Percentiles rank a stretch among this genome's conserved stretches.
These are phyloP conservation scores for Hyposoter didymator DNA, from an alignment of 2,888 invertebrate genomes.

Conservation along the genomic window DNA sequence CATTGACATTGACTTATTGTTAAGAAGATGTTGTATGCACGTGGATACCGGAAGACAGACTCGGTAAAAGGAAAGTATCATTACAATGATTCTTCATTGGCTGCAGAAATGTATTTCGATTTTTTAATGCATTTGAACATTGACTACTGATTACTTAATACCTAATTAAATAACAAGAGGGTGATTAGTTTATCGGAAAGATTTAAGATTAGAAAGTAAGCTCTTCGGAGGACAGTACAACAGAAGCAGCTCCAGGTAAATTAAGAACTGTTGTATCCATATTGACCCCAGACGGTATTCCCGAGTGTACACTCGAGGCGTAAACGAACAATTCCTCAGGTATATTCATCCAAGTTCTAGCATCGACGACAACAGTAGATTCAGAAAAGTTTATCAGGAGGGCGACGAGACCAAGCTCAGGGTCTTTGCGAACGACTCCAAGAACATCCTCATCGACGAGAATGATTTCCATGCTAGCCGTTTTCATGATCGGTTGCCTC, in stretches of 20 bases:
- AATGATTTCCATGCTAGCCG: slow-evolving; percentile 81
- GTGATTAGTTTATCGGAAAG: neutral
- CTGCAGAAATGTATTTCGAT: neutral
- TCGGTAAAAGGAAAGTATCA: neutral
- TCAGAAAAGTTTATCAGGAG: slow-evolving; percentile 68
- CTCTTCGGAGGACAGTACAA: slow-evolving; percentile 69
- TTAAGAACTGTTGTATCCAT: slow-evolving; percentile 61
- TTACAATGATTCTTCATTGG: neutral
- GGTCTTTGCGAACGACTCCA: slow-evolving; percentile 62
- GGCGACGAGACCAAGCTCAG: slow-evolving; percentile 56
- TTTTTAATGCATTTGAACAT: neutral
- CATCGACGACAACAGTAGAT: slow-evolving; percentile 56
- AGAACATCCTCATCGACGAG: slow-evolving; percentile 66
- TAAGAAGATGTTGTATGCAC: neutral
- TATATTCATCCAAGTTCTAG: slow-evolving; percentile 64
- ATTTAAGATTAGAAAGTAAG: neutral
- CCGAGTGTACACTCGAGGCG: slow-evolving; percentile 66
- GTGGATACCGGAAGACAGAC: too few species aligned
- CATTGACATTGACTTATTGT: too few species aligned
- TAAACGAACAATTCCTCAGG: slow-evolving; percentile 65
- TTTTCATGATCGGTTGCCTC: slow-evolving; percentile 82
- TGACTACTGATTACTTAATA: neutral
- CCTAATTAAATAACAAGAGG: neutral
- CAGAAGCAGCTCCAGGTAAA: slow-evolving; percentile 74
- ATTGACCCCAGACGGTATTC: slow-evolving; percentile 51